Percentiles rank a stretch among this genome's conserved stretches.
phyloP scores from a whole-genome alignment of 2,113 vertebrate genomes.

The Galemys pyrenaicus region DNA sequence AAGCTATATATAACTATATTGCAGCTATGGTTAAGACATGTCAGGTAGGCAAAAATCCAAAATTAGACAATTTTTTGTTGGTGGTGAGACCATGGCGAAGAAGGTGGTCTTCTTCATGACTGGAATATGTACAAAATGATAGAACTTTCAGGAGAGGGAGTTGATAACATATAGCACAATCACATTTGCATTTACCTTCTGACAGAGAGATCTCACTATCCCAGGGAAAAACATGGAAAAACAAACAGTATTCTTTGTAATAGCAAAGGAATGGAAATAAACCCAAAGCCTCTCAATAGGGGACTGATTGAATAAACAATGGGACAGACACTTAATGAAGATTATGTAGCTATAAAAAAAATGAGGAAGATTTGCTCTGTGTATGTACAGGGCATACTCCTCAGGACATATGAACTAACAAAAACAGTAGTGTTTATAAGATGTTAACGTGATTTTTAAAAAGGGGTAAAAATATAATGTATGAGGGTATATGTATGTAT shows the following conservation, averaged over 20 bases:
- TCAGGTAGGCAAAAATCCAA: not conserved
- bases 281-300: not conserved
- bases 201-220: not conserved
- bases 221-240: not conserved
- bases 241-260: not conserved
- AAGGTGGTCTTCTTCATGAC: not conserved
- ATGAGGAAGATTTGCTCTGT: not conserved
- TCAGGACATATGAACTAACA: not conserved
- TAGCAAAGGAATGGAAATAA: not conserved
- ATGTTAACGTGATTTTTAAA: not conserved
- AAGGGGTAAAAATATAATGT: not conserved
- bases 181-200: not conserved
- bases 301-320: not conserved
- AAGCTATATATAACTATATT: not conserved
- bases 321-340: not conserved
- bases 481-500: not conserved
- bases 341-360: conserved; percentile 5
- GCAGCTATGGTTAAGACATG: not conserved
- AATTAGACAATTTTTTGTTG: not conserved
- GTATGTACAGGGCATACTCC: not conserved
- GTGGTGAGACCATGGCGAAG: not conserved
- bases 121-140: not conserved
- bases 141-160: not conserved
- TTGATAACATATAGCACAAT: not conserved
- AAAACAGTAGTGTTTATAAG: conserved; percentile 1